phyloP scores from a whole-genome alignment of 1,140 invertebrate genomes.

The Arion vulgaris region DNA sequence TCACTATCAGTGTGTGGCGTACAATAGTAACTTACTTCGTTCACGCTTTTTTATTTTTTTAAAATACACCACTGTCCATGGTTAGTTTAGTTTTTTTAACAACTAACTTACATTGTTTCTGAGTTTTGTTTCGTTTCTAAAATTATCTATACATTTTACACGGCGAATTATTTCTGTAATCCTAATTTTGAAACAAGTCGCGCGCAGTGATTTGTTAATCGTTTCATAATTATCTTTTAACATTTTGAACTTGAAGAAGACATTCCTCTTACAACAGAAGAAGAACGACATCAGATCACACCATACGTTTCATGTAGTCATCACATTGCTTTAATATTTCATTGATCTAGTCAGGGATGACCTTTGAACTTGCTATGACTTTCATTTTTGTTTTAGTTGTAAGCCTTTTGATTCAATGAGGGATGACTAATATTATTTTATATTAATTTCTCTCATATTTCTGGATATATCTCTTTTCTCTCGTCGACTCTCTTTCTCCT shows the following conservation, averaged over 20 bases:
- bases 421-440: no score
- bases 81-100: not conserved
- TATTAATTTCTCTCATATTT: no score
- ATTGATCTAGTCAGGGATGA: not conserved
- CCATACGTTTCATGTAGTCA: not conserved
- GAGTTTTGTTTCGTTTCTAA: not conserved
- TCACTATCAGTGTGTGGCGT: no score
- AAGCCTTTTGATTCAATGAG: no score
- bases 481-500: no score
- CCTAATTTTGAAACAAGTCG: not conserved
- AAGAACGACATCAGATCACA: constrained; percentile 3
- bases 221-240: not conserved
- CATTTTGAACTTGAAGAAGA: not conserved
- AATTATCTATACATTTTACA: not conserved
- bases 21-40: no score
- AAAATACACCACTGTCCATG: no score
- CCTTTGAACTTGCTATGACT: not conserved
- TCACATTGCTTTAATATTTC: not conserved
- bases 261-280: constrained; percentile 28
- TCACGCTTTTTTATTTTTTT: no score
- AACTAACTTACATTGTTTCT: not conserved
- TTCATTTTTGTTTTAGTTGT: no score
- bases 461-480: no score
- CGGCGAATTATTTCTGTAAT: not conserved
- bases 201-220: not conserved